Percentiles rank a stretch among this genome's conserved stretches.
phyloP scores from a whole-genome alignment of 1,140 invertebrate genomes.

The Pectinophora gossypiella region DNA sequence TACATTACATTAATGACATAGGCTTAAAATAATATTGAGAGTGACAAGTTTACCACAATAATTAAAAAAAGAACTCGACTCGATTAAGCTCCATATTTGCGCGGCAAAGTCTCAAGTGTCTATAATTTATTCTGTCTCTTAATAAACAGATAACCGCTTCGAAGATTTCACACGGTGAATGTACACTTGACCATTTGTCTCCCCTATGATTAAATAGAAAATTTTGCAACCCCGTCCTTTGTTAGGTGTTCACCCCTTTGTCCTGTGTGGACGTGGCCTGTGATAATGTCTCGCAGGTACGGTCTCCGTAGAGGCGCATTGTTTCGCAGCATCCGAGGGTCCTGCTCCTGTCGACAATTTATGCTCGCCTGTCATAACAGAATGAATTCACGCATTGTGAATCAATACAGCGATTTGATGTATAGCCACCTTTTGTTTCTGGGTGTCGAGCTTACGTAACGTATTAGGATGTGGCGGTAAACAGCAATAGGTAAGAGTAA shows the following conservation, averaged over 20 bases:
- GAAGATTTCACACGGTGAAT: conserved; percentile 57
- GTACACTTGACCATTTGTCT: conserved; percentile 53
- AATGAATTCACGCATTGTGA: conserved; percentile 73
- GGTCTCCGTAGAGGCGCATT: conserved; percentile 49
- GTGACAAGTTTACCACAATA: conserved; percentile 3
- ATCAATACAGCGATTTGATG: conserved; percentile 69
- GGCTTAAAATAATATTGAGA: conserved; percentile 3
- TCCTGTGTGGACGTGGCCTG: conserved; percentile 48
- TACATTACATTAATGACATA: conserved; percentile 26
- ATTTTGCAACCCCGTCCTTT: conserved; percentile 47
- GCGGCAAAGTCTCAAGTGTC: background rate
- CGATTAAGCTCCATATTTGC: conserved; percentile 3
- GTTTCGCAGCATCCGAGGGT: conserved; percentile 67
- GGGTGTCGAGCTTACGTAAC: conserved; percentile 58
- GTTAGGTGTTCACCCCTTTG: conserved; percentile 50
- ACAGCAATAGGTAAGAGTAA: conserved; percentile 39
- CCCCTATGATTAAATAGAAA: conserved; percentile 52
- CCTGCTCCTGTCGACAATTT: conserved; percentile 66
- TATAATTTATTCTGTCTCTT: conserved; percentile 17
- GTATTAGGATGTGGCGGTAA: conserved; percentile 51
- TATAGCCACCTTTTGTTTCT: conserved; percentile 58
- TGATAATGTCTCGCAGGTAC: conserved; percentile 58
- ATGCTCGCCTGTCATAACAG: conserved; percentile 72
- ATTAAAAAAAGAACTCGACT: background rate
- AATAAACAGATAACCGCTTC: conserved; percentile 5